Conservation (phyloP, 2,888 invertebrate genomes). For the Oeneis ivallda region DNA sequence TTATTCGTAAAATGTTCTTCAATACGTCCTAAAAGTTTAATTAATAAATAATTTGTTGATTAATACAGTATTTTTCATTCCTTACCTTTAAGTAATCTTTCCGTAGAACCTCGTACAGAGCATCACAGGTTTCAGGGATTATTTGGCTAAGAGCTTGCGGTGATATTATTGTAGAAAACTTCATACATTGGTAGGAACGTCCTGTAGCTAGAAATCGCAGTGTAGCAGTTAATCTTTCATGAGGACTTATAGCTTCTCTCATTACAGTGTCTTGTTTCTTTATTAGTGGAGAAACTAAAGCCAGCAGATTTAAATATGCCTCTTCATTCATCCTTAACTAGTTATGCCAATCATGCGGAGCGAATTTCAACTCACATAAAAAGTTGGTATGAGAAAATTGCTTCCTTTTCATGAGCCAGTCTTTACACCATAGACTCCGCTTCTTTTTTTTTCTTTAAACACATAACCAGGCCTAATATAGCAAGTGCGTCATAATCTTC, state of each 20-base stretch:
- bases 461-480: conserved; percentile 20
- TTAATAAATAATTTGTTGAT: conserved; percentile 7
- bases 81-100: conserved; percentile 10
- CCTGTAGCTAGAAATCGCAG: conserved; percentile 32
- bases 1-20: conserved; percentile 9
- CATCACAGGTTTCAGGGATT: conserved; percentile 29
- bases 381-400: conserved; percentile 22
- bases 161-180: conserved; percentile 31
- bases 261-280: conserved; percentile 32
- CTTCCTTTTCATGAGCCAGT: conserved; percentile 22
- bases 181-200: conserved; percentile 26
- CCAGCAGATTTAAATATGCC: conserved; percentile 28
- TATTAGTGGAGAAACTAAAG: conserved; percentile 10
- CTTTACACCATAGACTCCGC: conserved; percentile 22
- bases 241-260: conserved; percentile 45
- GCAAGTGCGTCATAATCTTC: conserved; percentile 24
- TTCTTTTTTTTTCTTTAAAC: no score
- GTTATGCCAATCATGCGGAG: conserved; percentile 18
- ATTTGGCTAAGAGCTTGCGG: conserved; percentile 27
- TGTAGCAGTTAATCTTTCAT: conserved; percentile 40
- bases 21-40: conserved; percentile 4
- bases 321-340: conserved; percentile 24
- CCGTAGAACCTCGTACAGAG: conserved; percentile 8
- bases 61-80: conserved; percentile 14
- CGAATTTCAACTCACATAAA: conserved; percentile 18